Evolutionary conservation across 2,888 invertebrate genomes (phyloP), one percentile per base, ranked within the genome.

Genomic region (Cephus spinipes): DNA sequence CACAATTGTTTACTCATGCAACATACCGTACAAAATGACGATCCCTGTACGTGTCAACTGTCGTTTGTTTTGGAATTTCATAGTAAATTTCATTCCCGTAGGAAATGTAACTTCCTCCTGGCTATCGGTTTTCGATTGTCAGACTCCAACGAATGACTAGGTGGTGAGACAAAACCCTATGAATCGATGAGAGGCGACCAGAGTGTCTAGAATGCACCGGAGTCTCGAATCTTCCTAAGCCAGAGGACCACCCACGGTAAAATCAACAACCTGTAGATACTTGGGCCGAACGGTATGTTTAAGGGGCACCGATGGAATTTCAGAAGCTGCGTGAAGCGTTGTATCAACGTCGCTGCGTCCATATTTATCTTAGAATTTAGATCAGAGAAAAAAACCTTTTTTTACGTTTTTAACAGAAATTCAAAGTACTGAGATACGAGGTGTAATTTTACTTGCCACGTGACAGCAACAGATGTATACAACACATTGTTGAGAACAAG

Each of bases 221-320:
- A 77, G 71, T 40, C 40, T 40, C 77, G 73, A 78, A 81, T 82
- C 79, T 77, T 79, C 78, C 36, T 74, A 31, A 36, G 40, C 11
- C 73, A 55, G 15, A 73, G 40, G 34, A 55, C 73, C 23, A 77
- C 77, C 73, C 71, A 76, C 76, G 76, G 71, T 68, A 76, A 77
- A 83, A 81, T 80, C 80, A 81, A 81, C 83, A 82, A 83, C 82
- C 82, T 82, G 83, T 83, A 79, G 83, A 82, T 82, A 80, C 78
- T 73, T 73, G 12, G 34, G 73, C 0, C 31, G 35, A 71, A 69
- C 34, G 71, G 31, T 68, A 34, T 68, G 30, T 80, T 78, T 73
- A 77, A 78, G 71, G 40, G 35, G 76, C 36, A 40, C 73, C 73
- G 31, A 78, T 33, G 68, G 32, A 74, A 69, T 78, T 77, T 73